These are phyloP conservation scores for Himantopus leucocephalus DNA, from an alignment of 2,113 vertebrate genomes.

Conservation along the genomic window DNA sequence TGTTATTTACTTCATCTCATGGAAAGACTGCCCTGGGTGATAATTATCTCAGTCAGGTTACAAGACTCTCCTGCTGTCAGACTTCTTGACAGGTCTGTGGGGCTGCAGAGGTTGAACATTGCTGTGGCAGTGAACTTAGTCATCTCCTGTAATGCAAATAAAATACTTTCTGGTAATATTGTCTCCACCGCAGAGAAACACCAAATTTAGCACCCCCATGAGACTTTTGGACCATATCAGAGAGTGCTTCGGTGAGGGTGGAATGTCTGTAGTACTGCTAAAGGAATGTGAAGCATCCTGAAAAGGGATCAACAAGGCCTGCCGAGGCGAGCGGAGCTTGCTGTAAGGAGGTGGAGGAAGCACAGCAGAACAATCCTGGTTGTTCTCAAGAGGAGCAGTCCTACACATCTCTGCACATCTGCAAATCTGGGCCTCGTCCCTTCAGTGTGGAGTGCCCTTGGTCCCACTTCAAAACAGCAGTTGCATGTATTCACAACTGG, in stretches of 20 bases:
- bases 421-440: not conserved
- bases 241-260: slow-evolving; percentile 31
- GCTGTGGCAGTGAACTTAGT: not conserved
- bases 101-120: not conserved
- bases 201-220: slow-evolving; percentile 46
- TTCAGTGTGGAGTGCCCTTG: not conserved
- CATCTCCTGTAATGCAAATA: slow-evolving; percentile 45
- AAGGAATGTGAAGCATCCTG: slow-evolving; percentile 63
- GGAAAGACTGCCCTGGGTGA: not conserved
- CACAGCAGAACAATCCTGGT: not conserved
- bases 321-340: not conserved
- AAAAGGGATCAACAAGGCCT: slow-evolving; percentile 25
- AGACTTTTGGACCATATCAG: slow-evolving; percentile 50
- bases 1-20: not conserved
- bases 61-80: not conserved
- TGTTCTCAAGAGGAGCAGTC: not conserved
- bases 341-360: not conserved
- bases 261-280: slow-evolving; percentile 54
- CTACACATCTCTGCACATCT: slow-evolving; percentile 17
- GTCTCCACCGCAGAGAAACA: slow-evolving; percentile 5
- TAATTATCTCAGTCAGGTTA: not conserved
- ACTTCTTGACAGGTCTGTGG: not conserved
- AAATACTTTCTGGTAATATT: slow-evolving; percentile 41
- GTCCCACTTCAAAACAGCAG: not conserved
- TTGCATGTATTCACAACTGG: accelerated